These are phyloP conservation scores for Styela clava DNA, from an alignment of 23 tunicate species.

Conservation along the genomic window DNA sequence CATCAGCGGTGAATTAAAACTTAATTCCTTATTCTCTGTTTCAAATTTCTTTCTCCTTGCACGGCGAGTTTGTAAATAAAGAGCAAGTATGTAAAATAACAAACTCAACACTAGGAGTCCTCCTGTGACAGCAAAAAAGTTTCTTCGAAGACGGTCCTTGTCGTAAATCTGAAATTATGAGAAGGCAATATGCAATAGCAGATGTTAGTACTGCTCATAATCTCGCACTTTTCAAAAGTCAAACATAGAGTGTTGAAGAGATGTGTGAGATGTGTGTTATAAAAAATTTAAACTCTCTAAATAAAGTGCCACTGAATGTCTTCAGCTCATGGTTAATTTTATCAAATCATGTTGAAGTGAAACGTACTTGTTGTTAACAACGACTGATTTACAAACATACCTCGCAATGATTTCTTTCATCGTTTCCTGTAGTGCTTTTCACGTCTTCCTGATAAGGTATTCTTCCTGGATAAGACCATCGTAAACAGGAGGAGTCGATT, in stretches of 20 bases:
- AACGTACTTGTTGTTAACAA: too few relatives aligned
- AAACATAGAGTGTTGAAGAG: too few relatives aligned
- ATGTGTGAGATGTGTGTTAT: too few relatives aligned
- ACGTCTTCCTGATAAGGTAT: not conserved
- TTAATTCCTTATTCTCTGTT: not conserved
- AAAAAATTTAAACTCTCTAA: too few relatives aligned
- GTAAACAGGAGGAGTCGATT: constrained; percentile 60
- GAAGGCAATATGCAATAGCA: not conserved
- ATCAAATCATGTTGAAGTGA: too few relatives aligned
- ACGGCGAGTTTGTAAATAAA: constrained; percentile 39
- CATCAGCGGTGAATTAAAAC: not conserved
- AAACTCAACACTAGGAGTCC: constrained; percentile 46
- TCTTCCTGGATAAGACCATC: constrained; percentile 24
- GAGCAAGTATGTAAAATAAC: constrained; percentile 46
- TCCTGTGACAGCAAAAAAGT: constrained; percentile 56
- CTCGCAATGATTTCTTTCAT: constrained; percentile 53
- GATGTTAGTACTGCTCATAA: too few relatives aligned
- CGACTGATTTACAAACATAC: constrained; percentile 34
- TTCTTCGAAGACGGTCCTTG: constrained; percentile 45
- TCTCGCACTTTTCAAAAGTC: too few relatives aligned
- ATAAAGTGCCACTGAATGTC: too few relatives aligned
- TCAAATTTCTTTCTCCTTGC: not conserved
- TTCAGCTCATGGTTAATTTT: too few relatives aligned
- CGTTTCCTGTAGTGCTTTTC: not conserved
- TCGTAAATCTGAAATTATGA: constrained; percentile 61